Evolutionary conservation across 2,888 invertebrate genomes (phyloP).

Genomic region (Luperina nickerlii): DNA sequence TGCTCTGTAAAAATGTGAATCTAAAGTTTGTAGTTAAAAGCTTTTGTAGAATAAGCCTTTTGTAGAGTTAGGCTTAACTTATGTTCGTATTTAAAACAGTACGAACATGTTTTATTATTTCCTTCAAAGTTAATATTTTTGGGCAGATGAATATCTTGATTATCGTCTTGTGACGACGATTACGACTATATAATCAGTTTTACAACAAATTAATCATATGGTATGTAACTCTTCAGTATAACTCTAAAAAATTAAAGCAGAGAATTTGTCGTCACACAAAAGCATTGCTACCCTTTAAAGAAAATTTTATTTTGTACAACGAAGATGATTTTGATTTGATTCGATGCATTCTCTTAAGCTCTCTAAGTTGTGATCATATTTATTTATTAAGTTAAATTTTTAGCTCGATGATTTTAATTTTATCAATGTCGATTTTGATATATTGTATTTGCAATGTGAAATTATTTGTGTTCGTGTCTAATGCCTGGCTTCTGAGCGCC

Average conservation of each 20-base stretch:
- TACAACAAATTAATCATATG: background rate
- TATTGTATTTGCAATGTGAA: background rate
- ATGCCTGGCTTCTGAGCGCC: too few species aligned
- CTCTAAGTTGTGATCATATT: slow-evolving; percentile 76
- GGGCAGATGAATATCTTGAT: background rate
- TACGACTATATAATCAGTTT: slow-evolving; percentile 2
- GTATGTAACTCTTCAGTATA: slow-evolving; percentile 4
- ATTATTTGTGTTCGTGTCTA: background rate
- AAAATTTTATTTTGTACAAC: slow-evolving; percentile 61
- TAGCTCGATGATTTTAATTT: slow-evolving; percentile 19
- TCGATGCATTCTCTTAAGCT: slow-evolving; percentile 63
- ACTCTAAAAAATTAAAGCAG: slow-evolving; percentile 2
- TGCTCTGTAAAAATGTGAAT: background rate
- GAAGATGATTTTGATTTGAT: slow-evolving; percentile 55
- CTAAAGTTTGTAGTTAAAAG: background rate
- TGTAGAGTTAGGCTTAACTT: background rate
- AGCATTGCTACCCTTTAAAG: slow-evolving; percentile 20
- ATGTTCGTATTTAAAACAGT: slow-evolving; percentile 1
- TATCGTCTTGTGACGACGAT: background rate
- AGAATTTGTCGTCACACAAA: slow-evolving; percentile 7
- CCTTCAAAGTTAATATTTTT: slow-evolving; percentile 1
- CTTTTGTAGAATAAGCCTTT: background rate
- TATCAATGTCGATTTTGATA: slow-evolving; percentile 55
- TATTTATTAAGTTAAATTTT: slow-evolving; percentile 56
- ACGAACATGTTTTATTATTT: background rate